These are phyloP conservation scores for Hylaeus volcanicus DNA, from an alignment of 1,140 invertebrate genomes.

Conservation along the genomic window DNA sequence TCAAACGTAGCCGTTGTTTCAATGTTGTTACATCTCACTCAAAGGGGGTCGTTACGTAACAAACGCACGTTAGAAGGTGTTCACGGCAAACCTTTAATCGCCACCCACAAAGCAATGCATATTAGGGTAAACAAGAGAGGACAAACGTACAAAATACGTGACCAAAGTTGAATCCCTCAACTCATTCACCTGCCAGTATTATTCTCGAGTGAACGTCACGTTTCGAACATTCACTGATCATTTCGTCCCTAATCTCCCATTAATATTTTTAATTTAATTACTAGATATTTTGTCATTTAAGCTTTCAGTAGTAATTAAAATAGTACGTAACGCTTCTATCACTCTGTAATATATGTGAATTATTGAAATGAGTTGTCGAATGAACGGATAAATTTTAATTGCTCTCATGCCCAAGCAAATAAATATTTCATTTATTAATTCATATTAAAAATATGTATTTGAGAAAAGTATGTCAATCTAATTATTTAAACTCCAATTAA, in stretches of 20 bases:
- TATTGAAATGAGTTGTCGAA: too few species aligned
- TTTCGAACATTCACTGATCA: neutral
- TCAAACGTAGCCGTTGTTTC: neutral
- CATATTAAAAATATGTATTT: too few species aligned
- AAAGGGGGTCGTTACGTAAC: neutral
- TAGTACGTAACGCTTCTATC: too few species aligned
- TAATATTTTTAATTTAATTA: neutral
- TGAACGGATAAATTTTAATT: too few species aligned
- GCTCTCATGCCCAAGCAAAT: too few species aligned
- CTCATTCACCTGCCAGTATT: neutral
- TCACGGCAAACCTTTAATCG: constrained; percentile 11
- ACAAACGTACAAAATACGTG: constrained; percentile 3
- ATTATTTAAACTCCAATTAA: too few species aligned
- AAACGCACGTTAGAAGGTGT: neutral
- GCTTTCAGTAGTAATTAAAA: too few species aligned
- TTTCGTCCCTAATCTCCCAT: neutral
- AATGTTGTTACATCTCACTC: neutral
- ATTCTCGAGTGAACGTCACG: neutral
- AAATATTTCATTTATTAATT: too few species aligned
- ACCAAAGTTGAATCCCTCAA: constrained; percentile 11
- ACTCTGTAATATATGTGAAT: too few species aligned
- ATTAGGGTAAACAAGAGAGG: constrained; percentile 1
- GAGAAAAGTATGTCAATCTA: too few species aligned
- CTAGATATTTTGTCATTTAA: too few species aligned
- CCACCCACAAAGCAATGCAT: constrained; percentile 24